Evolutionary conservation across 1,140 invertebrate genomes (phyloP).

Genomic region (Saccostrea glomerata): DNA sequence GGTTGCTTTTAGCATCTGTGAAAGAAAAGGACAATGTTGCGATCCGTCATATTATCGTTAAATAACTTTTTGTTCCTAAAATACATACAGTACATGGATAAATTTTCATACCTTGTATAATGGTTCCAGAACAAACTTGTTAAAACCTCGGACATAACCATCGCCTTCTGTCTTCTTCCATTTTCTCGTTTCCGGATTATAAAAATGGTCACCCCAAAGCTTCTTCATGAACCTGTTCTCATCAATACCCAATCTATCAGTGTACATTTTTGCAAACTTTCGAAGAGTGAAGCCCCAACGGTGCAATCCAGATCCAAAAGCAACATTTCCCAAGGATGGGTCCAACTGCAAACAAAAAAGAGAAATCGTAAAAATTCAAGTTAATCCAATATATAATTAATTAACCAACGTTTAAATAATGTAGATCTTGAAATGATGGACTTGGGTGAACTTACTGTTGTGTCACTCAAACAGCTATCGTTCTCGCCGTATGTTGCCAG

Average conservation of each 20-base stretch:
- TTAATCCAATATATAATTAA: not conserved
- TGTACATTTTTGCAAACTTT: slow-evolving; percentile 98
- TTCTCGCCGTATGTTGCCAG: slow-evolving; percentile 98
- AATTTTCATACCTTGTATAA: slow-evolving; percentile 92
- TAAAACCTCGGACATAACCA: slow-evolving; percentile 96
- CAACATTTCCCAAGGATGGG: slow-evolving; percentile 97
- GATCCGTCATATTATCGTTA: too few species aligned
- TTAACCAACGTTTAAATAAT: not conserved
- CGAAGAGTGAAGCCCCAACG: slow-evolving; percentile 99
- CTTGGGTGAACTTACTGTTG: slow-evolving; percentile 59
- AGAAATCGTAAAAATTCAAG: not conserved
- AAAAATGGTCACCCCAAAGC: slow-evolving; percentile 97
- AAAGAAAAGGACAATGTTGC: not conserved
- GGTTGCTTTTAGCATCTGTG: slow-evolving; percentile 95
- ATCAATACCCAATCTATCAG: slow-evolving; percentile 93
- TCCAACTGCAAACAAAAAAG: slow-evolving; percentile 84
- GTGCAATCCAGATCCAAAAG: slow-evolving; percentile 98
- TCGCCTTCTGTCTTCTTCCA: slow-evolving; percentile 92
- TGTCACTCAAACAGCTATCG: slow-evolving; percentile 94
- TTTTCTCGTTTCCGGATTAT: slow-evolving; percentile 91
- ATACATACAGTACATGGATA: not conserved
- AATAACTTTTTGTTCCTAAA: too few species aligned
- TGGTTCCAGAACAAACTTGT: slow-evolving; percentile 98
- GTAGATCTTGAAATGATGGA: not conserved
- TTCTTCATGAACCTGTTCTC: slow-evolving; percentile 93